Evolutionary conservation across 2,888 invertebrate genomes (phyloP).

Genomic region (Neoitamus cyanurus): DNA sequence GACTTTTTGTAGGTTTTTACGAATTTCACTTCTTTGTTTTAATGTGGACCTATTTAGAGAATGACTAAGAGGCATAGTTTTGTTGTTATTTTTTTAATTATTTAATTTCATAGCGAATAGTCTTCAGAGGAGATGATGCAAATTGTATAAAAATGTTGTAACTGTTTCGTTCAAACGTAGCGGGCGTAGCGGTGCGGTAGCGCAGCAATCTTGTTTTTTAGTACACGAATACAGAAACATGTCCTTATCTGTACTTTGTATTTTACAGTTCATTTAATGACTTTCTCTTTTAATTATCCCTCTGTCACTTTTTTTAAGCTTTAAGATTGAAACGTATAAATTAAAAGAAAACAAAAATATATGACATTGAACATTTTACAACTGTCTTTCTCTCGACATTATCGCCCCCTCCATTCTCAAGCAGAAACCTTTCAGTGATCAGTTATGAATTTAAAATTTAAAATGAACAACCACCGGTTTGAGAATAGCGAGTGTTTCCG

Average conservation of each 20-base stretch:
- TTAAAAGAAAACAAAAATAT: constrained; percentile 44
- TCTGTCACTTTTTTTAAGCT: constrained; percentile 43
- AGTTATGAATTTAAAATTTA: neutral
- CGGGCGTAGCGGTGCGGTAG: neutral
- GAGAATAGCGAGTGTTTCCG: neutral
- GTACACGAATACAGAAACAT: neutral
- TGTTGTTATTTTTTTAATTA: constrained; percentile 48
- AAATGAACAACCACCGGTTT: constrained; percentile 11
- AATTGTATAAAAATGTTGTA: constrained; percentile 34
- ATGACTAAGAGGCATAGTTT: constrained; percentile 50
- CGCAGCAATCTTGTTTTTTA: neutral
- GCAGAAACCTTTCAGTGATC: too few relatives aligned
- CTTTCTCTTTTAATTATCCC: constrained; percentile 2
- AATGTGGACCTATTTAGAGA: constrained; percentile 1
- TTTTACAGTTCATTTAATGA: constrained; percentile 3
- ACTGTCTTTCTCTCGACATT: neutral
- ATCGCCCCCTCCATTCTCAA: too few relatives aligned
- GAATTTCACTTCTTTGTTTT: constrained; percentile 41
- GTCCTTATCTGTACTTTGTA: constrained; percentile 3
- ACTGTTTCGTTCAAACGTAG: constrained; percentile 16
- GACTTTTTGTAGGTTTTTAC: constrained; percentile 15
- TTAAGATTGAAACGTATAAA: constrained; percentile 44
- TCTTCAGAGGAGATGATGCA: constrained; percentile 12
- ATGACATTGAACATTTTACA: constrained; percentile 36
- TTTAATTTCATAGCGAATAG: constrained; percentile 35